Percentiles rank a stretch among this genome's conserved stretches.
Evolutionary conservation across 2,797 vertebrate species (phyloP).

Genomic region (Valencia hispanica): DNA sequence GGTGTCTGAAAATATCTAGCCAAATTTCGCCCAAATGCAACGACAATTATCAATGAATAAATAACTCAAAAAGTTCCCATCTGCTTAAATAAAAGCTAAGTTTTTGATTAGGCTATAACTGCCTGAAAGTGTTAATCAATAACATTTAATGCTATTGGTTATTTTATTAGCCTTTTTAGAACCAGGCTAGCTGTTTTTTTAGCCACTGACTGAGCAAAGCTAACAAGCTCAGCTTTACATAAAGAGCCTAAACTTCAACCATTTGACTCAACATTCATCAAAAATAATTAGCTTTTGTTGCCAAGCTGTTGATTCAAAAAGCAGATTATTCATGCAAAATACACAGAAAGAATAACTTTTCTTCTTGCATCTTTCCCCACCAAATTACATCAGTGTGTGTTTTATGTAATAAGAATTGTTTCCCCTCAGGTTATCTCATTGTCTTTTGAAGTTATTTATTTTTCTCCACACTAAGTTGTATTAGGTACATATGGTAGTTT

Average conservation of each 20-base stretch:
- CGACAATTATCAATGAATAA: background rate
- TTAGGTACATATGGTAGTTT: conserved; percentile 9
- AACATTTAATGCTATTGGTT: background rate
- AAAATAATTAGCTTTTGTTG: background rate
- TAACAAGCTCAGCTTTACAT: background rate
- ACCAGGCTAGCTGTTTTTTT: background rate
- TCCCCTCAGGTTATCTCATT: background rate
- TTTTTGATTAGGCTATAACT: background rate
- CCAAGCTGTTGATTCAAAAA: background rate
- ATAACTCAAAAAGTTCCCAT: background rate
- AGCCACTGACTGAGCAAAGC: background rate
- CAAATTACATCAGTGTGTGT: background rate
- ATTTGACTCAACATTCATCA: background rate
- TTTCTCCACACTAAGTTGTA: background rate
- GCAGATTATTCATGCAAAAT: background rate
- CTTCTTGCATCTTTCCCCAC: background rate
- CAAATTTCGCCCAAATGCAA: background rate
- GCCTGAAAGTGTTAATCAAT: background rate
- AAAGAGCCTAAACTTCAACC: background rate
- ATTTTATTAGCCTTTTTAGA: no score
- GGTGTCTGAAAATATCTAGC: background rate
- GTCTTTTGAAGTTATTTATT: background rate
- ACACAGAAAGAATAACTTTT: background rate
- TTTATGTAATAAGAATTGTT: background rate
- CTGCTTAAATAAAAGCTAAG: background rate